These are phyloP conservation scores for Taenioides sp. DNA, from an alignment of 2,797 vertebrate species.

Conservation along the genomic window DNA sequence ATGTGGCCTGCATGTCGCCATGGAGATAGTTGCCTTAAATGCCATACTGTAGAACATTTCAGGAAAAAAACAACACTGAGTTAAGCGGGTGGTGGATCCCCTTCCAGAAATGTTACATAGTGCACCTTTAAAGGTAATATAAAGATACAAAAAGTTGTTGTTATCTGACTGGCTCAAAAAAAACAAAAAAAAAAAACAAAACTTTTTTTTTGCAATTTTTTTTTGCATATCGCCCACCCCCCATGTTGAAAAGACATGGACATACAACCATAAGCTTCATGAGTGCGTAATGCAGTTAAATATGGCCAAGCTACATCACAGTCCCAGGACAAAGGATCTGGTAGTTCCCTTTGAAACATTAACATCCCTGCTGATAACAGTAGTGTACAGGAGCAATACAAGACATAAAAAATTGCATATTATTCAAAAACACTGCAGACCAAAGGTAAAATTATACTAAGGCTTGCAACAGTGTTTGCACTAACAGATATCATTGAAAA, in stretches of 20 bases:
- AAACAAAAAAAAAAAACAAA: too few species aligned
- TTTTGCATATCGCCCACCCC: too few species aligned
- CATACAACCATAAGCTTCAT: conserved; percentile 21
- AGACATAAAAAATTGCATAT: conserved; percentile 55
- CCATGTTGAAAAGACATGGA: not conserved
- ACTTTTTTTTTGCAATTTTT: too few species aligned
- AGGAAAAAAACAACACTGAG: too few species aligned
- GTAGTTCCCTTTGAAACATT: conserved; percentile 53
- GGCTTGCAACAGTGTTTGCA: conserved; percentile 26
- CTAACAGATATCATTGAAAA: not conserved
- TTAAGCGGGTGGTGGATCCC: too few species aligned
- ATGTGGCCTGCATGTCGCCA: too few species aligned
- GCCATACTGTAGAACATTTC: too few species aligned
- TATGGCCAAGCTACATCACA: conserved; percentile 48
- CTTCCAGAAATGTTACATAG: too few species aligned
- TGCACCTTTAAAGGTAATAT: too few species aligned
- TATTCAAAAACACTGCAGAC: conserved; percentile 36
- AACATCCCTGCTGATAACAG: conserved; percentile 39
- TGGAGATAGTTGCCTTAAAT: too few species aligned
- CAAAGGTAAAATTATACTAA: conserved; percentile 25
- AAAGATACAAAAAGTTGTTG: too few species aligned
- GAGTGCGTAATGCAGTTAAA: conserved; percentile 26
- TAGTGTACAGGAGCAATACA: conserved; percentile 47
- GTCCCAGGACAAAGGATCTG: conserved; percentile 36
- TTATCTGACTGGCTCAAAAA: too few species aligned